Percentiles rank a stretch among this genome's conserved stretches.
These are phyloP conservation scores for Cacatua alba DNA, from an alignment of 2,113 vertebrate genomes.

Conservation along the genomic window DNA sequence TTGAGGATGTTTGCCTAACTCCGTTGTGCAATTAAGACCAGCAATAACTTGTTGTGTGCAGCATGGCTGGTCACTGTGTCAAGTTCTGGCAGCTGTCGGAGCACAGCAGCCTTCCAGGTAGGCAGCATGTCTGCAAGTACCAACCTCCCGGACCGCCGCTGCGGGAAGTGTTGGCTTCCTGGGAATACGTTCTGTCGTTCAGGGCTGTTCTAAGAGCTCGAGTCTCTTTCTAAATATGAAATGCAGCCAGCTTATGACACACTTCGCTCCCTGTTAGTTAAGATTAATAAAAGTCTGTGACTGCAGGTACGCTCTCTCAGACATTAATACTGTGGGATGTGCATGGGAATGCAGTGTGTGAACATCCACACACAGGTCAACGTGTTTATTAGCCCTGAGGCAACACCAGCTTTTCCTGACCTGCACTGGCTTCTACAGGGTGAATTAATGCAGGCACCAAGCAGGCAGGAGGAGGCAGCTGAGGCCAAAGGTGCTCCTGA, in stretches of 20 bases:
- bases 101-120: too few species aligned
- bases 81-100: not conserved
- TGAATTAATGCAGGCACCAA: accelerated
- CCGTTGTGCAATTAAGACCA: not conserved
- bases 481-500: not conserved
- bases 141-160: accelerated
- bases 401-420: not conserved
- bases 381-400: not conserved
- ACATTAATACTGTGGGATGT: accelerated
- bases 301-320: not conserved
- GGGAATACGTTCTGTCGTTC: accelerated
- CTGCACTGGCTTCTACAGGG: not conserved
- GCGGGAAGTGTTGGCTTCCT: accelerated
- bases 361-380: not conserved
- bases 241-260: not conserved
- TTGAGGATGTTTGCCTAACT: not conserved
- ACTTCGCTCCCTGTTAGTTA: not conserved
- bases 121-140: not conserved
- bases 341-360: not conserved
- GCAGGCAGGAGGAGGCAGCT: not conserved
- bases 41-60: accelerated
- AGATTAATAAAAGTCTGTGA: not conserved
- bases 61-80: accelerated
- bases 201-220: not conserved
- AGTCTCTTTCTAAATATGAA: not conserved